Base-by-base conservation (phyloP, 2,797 vertebrate species). In the Pogonophryne albipinna region DNA sequence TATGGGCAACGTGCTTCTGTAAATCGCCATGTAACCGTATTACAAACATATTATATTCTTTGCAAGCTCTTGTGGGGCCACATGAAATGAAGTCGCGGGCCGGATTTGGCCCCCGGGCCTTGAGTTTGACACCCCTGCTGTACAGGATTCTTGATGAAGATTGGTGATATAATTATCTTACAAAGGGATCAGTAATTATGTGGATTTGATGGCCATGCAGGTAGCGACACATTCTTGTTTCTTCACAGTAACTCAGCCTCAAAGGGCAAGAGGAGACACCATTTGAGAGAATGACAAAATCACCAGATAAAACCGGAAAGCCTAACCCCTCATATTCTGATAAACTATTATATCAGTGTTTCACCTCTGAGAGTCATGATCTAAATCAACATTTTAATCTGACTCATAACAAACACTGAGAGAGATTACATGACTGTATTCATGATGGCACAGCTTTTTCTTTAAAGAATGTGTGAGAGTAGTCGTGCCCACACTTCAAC, bases 381-480 rank as follows among this genome's bases (percentile, higher is more conserved):
- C 50, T 34, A n/a, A 68, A 53, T 64, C 11, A 70, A 58, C 27
- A 71, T 45, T 53, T 20, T 47, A 50, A 63, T 47, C 57, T 49
- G n/a, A 31, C n/a, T 78, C 70, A 66, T 72, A 59, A 74, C 57
- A 55, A 66, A 79, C 55, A 56, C 52, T 10, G 20, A 23, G 15
- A 38, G 60, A 64, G 20, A 85, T 69, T 46, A 70, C 38, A 66
- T 53, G 44, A 59, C 44, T 76, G 49, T 68, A 2, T 50, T 61
- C 56, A 58, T 57, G 58, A 74, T 74, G 61, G n/a, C 1, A 42
- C 55, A 81, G 79, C 42, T 60, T 58, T 55, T 79, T 71, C 23
- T 63, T 56, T 14, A 41, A 20, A 38, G 27, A 23, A 38, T 44
- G 50, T 71, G 63, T 53, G 53, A 56, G 65, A 20, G 19, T 59